Evolutionary conservation across 1,140 invertebrate genomes (phyloP), one percentile per base, ranked within the genome.

Genomic region (Meloidogyne floridensis): DNA sequence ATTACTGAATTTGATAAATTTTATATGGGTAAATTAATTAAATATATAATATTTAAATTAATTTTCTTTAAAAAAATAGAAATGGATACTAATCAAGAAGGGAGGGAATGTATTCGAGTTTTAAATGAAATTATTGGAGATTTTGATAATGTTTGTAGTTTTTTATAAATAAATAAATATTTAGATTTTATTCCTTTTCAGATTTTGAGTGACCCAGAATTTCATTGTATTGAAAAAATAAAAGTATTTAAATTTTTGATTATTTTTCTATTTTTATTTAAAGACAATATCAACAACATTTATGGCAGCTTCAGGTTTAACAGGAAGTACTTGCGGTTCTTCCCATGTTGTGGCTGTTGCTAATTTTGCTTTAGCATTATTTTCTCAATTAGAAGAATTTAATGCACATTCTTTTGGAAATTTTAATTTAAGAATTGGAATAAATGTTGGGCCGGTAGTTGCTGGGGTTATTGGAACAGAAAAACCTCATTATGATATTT

Each of bases 51-150:
- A 32, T 71, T 18, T n/a, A n/a, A 54, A 71, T 43, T 43, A 20
- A 10, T 32, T 71, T 72, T 3, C 3, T 47, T 42, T 11, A 4
- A 9, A 9, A 15, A 73, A 73, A 43, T 59, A 95, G 97, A 92
- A 92, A 95, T 83, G 77, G 95, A 96, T 91, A 95, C 95, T 72
- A 96, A 95, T 89, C 95, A 95, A 90, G 94, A 95, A 91, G 96
- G 96, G 4, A 93, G 96, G 77, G 96, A 97, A 91, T 97, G 95
- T 90, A 92, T 97, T 18, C 92, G 96, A 81, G 93, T 99, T 56
- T 92, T 99, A 18, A 99, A 99, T 92, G 97, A 99, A 92, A 98
- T 99, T 81, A 96, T 97, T 81, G 95, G 95, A 2, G 95, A 97
- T 91, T 97, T 97, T 92, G 96, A 97, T 92, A 94, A 96, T 90